Evolutionary conservation across 2,888 invertebrate genomes (phyloP).

Genomic region (Cerceris ruficornis): DNA sequence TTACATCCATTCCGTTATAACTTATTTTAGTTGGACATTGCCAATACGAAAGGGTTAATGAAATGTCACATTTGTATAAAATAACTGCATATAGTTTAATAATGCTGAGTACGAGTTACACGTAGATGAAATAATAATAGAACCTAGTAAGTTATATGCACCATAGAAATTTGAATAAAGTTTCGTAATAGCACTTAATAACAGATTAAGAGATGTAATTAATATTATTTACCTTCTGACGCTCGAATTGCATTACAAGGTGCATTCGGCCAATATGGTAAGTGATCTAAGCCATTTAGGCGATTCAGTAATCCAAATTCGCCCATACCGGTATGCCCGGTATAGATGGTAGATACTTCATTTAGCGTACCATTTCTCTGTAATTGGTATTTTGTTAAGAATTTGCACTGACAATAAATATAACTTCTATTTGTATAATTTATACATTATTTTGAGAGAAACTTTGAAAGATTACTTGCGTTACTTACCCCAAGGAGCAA

Average conservation of each 20-base stretch:
- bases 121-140: too few relatives aligned
- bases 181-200: not conserved
- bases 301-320: slow-evolving; percentile 90
- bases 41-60: too few relatives aligned
- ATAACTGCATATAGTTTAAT: too few relatives aligned
- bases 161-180: not conserved
- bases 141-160: too few relatives aligned
- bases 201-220: not conserved
- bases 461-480: not conserved
- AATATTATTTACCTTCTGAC: slow-evolving; percentile 81
- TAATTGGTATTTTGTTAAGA: slow-evolving; percentile 26
- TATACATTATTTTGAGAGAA: not conserved
- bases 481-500: slow-evolving; percentile 89
- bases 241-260: slow-evolving; percentile 86
- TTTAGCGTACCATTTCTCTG: slow-evolving; percentile 92
- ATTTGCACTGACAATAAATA: not conserved
- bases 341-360: slow-evolving; percentile 91
- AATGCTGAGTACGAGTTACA: too few relatives aligned
- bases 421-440: not conserved
- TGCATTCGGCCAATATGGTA: slow-evolving; percentile 89
- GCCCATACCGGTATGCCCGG: slow-evolving; percentile 89
- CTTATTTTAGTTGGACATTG: too few relatives aligned
- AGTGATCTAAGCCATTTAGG: slow-evolving; percentile 88
- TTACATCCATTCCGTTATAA: too few relatives aligned
- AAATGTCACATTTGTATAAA: too few relatives aligned